Conservation (phyloP, 2,888 invertebrate genomes). For the Proisotoma minuta region DNA sequence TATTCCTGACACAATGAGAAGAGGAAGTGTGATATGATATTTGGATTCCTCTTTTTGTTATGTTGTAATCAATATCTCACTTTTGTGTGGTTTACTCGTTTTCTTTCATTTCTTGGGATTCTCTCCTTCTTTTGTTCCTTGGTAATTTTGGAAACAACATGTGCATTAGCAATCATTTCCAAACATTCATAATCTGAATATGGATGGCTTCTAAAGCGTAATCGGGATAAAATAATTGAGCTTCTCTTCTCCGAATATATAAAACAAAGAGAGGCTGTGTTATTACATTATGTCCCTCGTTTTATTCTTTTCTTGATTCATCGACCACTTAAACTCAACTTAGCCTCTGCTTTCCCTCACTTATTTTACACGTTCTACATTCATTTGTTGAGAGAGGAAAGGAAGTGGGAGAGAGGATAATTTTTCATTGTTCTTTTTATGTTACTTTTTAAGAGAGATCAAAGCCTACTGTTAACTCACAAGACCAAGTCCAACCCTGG, state of each 20-base stretch:
- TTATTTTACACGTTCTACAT: too few species aligned
- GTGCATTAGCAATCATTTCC: too few species aligned
- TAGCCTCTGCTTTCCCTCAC: too few species aligned
- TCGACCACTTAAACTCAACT: conserved; percentile 2
- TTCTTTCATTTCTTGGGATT: conserved; percentile 2
- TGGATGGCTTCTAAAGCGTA: too few species aligned
- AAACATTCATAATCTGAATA: too few species aligned
- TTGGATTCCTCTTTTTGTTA: background rate
- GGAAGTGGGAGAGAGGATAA: background rate
- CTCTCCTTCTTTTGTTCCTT: background rate
- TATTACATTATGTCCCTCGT: too few species aligned
- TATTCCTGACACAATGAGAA: background rate
- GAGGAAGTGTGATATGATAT: background rate
- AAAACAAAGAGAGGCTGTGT: too few species aligned
- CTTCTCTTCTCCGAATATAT: too few species aligned
- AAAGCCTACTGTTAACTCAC: too few species aligned
- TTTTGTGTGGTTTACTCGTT: background rate
- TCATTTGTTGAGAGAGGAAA: background rate
- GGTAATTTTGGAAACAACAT: too few species aligned
- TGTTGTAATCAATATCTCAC: background rate
- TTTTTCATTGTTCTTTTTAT: conserved; percentile 1
- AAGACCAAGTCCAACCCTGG: too few species aligned
- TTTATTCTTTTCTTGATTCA: background rate
- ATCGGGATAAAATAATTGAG: too few species aligned
- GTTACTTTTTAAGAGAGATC: background rate